Conservation (phyloP, 2,888 invertebrate species). For the Seladonia tumulorum region DNA sequence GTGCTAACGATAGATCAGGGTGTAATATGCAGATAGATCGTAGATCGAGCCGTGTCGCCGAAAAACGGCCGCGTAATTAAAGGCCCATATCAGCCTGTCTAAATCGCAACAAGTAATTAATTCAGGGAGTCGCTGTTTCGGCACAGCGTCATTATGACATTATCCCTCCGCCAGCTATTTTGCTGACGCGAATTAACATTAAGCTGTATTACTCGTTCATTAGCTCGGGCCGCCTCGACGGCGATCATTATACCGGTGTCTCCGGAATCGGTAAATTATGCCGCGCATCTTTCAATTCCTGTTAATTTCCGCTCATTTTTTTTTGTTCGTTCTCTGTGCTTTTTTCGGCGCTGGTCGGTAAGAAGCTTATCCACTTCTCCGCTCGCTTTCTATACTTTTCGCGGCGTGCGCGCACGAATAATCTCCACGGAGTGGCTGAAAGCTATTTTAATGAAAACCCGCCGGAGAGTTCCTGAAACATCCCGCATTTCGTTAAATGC, state of each 20-base stretch:
- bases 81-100: background rate
- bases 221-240: background rate
- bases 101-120: constrained; percentile 24
- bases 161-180: background rate
- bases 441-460: constrained; percentile 25
- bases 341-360: background rate
- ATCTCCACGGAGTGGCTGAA: background rate
- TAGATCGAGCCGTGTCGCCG: background rate
- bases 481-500: background rate
- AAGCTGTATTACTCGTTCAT: constrained; percentile 22
- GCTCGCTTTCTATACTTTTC: background rate
- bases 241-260: background rate
- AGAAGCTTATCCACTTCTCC: constrained; percentile 24
- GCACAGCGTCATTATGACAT: background rate
- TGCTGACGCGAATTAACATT: constrained; percentile 20
- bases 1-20: background rate
- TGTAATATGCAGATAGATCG: background rate
- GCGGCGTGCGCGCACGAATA: constrained; percentile 1
- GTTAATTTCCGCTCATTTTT: background rate
- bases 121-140: constrained; percentile 24
- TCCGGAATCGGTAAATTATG: constrained; percentile 7
- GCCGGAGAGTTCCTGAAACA: background rate
- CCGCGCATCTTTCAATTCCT: constrained; percentile 5
- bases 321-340: background rate
- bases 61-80: constrained; percentile 4